phyloP scores from a whole-genome alignment of 2,113 vertebrate genomes.

The Rhinichthys klamathensis region DNA sequence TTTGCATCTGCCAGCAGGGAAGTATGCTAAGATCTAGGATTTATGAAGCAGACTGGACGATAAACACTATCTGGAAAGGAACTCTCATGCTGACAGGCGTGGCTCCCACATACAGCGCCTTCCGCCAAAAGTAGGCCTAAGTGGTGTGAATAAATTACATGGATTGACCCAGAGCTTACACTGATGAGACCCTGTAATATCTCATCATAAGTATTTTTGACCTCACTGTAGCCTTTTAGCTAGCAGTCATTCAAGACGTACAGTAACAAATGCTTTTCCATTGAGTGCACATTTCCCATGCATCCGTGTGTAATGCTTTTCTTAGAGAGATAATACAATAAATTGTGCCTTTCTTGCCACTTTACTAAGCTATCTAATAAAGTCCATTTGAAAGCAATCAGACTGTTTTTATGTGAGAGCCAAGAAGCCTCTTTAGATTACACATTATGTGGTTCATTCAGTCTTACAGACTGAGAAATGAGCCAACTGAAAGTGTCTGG shows the following conservation, averaged over 20 bases:
- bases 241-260: conserved; percentile 12
- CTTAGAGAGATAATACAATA: conserved; percentile 13
- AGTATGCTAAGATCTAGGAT: background rate
- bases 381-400: conserved; percentile 15
- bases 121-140: background rate
- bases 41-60: background rate
- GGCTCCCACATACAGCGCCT: background rate
- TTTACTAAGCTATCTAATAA: background rate
- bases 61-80: background rate
- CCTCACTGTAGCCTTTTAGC: background rate
- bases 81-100: background rate
- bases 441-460: background rate
- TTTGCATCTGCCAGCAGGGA: too few relatives aligned
- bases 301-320: conserved; percentile 14
- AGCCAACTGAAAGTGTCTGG: background rate
- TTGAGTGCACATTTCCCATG: conserved; percentile 4
- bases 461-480: background rate
- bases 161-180: background rate
- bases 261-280: conserved; percentile 16
- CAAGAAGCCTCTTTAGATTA: conserved; percentile 5
- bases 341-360: conserved; percentile 1
- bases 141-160: background rate
- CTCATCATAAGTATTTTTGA: background rate
- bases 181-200: conserved; percentile 24
- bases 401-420: background rate